These are phyloP conservation scores for Linnaemya vulpina DNA, from an alignment of 2,888 invertebrate genomes.

Conservation along the genomic window DNA sequence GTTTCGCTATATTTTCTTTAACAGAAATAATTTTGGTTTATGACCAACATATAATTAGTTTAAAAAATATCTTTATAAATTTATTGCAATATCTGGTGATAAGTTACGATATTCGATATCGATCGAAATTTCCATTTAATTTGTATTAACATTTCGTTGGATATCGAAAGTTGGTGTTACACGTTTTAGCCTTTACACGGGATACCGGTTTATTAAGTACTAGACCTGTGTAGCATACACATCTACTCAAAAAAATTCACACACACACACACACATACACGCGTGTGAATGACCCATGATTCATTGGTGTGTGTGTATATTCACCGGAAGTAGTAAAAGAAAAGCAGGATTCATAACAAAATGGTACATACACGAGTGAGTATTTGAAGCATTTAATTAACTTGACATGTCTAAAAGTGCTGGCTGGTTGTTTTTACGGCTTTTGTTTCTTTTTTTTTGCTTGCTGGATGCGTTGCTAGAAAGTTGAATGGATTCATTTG, in stretches of 20 bases:
- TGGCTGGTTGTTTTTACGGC: conserved; percentile 8
- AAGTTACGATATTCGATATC: no score
- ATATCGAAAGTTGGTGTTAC: no score
- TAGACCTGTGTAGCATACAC: no score
- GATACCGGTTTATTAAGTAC: no score
- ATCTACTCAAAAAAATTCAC: neutral
- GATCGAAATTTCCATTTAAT: no score
- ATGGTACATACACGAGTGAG: conserved; percentile 73
- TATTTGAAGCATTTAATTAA: conserved; percentile 76
- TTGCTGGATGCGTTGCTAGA: conserved; percentile 4
- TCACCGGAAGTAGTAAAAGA: conserved; percentile 8
- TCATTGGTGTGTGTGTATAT: neutral
- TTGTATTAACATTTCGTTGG: no score
- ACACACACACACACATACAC: neutral
- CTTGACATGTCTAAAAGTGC: conserved; percentile 73
- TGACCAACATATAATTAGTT: no score
- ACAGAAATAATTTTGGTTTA: no score
- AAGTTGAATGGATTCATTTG: conserved; percentile 42
- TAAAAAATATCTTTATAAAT: no score
- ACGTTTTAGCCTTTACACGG: no score
- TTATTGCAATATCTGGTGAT: no score
- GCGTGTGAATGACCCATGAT: neutral
- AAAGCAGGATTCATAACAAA: conserved; percentile 70
- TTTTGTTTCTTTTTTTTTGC: neutral
- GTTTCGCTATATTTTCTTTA: no score